Base-by-base conservation (phyloP, 2,113 vertebrate genomes). In the Pelecanoides urinatrix region DNA sequence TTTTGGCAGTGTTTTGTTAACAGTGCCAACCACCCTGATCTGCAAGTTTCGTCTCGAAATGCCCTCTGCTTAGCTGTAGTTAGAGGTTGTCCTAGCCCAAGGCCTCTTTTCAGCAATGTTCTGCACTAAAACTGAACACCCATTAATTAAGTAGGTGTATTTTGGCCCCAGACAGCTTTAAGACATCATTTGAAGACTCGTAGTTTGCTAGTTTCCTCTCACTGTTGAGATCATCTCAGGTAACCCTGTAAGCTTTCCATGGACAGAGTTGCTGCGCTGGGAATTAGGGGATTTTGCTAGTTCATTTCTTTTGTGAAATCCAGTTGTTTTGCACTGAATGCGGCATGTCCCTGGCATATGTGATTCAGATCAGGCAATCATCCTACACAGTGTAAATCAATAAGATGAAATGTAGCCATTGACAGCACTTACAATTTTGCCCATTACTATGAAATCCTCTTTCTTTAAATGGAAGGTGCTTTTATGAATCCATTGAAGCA, bases 361-460 rank as follows among this genome's bases (percentile, higher is more conserved):
- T 72, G 90, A 95, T 79, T 97, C 94, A 94, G 84, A 88, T 70
- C 95, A 96, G 90, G 71, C 85, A 91, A 92, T 90, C 92, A 76
- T 76, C 61, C 93, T 88, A 59, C 87, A 71, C 78, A 15, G 59
- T 53, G 79, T 95, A 96, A 96, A 97, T 97, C 96, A 96, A 92
- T 84, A 88, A 95, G 83, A 86, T 84, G 88, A 96, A 97, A 96
- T 94, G 92, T 90, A 93, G 88, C 81, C 96, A 97, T 94, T 97
- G 96, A 95, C 91, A 97, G 92, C 88, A 68, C 77, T 94, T 74
- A 95, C 78, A 88, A 65, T 96, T 93, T 95, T 91, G 62, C 55
- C 96, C 65, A 72, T 96, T 96, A 83, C 94, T 97, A 79, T 87
- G 92, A 96, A 97, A 96, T 96, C 86, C 90, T 94, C 95, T 96